Conservation (phyloP, 2,888 invertebrate species). For the Thera obeliscata region DNA sequence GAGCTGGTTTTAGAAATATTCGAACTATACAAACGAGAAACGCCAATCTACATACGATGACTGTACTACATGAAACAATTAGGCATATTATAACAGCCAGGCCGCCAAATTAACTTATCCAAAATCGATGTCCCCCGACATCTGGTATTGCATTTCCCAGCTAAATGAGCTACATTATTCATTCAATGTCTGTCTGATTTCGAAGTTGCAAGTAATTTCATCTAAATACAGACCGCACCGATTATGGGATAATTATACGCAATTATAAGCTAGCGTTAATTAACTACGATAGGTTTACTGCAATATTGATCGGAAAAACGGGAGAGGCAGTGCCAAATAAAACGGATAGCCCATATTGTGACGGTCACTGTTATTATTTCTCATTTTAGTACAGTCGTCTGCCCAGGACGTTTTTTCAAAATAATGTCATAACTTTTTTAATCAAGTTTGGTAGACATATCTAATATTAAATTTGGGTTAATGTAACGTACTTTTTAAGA, state of each 20-base stretch:
- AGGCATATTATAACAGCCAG: conserved; percentile 45
- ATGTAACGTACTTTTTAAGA: too few relatives aligned
- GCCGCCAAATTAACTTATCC: conserved; percentile 50
- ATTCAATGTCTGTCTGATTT: conserved; percentile 46
- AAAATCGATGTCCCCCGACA: conserved; percentile 50
- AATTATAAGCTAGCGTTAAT: conserved; percentile 20
- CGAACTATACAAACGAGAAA: too few relatives aligned
- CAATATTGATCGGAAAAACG: background rate
- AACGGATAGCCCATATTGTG: too few relatives aligned
- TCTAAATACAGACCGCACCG: conserved; percentile 13
- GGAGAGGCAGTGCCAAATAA: too few relatives aligned
- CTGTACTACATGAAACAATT: conserved; percentile 39
- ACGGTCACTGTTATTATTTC: too few relatives aligned
- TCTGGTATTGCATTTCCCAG: conserved; percentile 45
- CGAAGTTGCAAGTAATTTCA: conserved; percentile 42
- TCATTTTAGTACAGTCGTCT: too few relatives aligned
- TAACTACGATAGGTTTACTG: background rate
- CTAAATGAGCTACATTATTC: conserved; percentile 53
- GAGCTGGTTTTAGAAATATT: too few relatives aligned
- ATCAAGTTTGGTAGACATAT: too few relatives aligned
- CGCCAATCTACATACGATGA: too few relatives aligned
- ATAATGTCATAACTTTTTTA: too few relatives aligned
- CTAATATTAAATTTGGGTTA: too few relatives aligned
- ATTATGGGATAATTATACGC: conserved; percentile 19
- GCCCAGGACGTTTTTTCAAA: too few relatives aligned